Evolutionary conservation across 1,140 invertebrate species (phyloP), one percentile per base, ranked within the genome.

Genomic region (Oedothorax gibbosus): DNA sequence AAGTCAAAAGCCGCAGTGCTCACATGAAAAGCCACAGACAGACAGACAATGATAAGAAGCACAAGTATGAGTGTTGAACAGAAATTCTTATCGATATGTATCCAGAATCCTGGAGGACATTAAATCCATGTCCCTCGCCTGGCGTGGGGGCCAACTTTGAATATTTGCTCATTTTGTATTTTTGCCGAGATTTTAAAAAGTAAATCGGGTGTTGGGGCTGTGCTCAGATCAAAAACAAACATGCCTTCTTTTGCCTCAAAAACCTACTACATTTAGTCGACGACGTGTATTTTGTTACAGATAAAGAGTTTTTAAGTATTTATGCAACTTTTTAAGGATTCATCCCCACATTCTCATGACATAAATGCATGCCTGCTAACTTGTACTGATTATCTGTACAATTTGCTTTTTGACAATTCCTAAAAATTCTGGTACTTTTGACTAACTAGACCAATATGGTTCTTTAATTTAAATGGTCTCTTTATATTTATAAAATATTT

Each of bases 1-100:
- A 98, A 94, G 96, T 98, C 88, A 98, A 98, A 93, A 98, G 96
- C 93, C 94, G 97, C 91, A 98, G 96, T 92, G 97, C 97, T 79
- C 97, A 99, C 91, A 99, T 98, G 97, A 98, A 98, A 92, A 97
- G 96, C 86, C 97, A 99, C 92, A 85, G 88, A 66, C 87, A 87
- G 35, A 21, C 85, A 20, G 88, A 88, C 51, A 57, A 51, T 62
- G 81, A 87, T 21, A 87, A 62, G 54, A 76, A 82, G 65, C 50
- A 71, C 64, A 35, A 35, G n/a, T 86, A 85, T 84, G 86, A 86
- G 51, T 64, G 71, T 76, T 84, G 72, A 84, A 84, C 54, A n/a
- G 56, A 54, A 51, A 65, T 65, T 76, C n/a, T 53, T 73, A 51
- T n/a, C 57, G 68, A 79, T 79, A n/a, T 79, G 77, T 79, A 79